Conservation (phyloP, 2,797 vertebrate genomes). For the Manis javanica region DNA sequence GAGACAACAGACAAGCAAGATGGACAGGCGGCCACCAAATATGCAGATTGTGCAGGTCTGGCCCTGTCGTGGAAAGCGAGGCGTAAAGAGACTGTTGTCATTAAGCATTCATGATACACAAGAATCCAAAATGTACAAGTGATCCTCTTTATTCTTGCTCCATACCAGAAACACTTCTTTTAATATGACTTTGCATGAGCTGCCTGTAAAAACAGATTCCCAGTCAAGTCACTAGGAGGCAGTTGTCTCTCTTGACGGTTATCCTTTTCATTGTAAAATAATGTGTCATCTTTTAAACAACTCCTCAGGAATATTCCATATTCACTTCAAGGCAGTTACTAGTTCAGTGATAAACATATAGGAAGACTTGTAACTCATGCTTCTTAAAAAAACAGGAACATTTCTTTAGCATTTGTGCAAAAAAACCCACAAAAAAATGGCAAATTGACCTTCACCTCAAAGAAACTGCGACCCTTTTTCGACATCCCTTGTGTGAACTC, state of each 20-base stretch:
- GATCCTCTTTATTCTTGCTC: not conserved
- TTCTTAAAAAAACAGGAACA: not conserved
- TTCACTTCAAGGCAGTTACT: not conserved
- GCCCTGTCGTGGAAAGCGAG: not conserved
- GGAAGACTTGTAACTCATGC: not conserved
- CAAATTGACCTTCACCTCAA: slow-evolving; percentile 5
- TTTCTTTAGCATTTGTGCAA: not conserved
- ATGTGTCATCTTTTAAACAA: not conserved
- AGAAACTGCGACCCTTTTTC: not conserved
- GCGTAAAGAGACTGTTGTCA: not conserved
- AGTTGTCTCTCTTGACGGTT: not conserved
- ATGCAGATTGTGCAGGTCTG: not conserved
- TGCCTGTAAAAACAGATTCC: not conserved
- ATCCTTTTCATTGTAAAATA: not conserved
- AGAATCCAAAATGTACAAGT: not conserved
- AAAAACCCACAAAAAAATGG: not conserved
- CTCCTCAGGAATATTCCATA: not conserved
- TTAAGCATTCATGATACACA: not conserved
- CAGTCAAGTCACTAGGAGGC: not conserved
- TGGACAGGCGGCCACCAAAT: not conserved
- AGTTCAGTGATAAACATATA: not conserved
- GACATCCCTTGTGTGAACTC: not conserved
- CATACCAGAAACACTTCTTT: not conserved
- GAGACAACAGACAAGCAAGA: not conserved
- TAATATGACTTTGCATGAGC: not conserved